phyloP scores from a whole-genome alignment of 2,797 vertebrate species.

The Peromyscus aztecus region DNA sequence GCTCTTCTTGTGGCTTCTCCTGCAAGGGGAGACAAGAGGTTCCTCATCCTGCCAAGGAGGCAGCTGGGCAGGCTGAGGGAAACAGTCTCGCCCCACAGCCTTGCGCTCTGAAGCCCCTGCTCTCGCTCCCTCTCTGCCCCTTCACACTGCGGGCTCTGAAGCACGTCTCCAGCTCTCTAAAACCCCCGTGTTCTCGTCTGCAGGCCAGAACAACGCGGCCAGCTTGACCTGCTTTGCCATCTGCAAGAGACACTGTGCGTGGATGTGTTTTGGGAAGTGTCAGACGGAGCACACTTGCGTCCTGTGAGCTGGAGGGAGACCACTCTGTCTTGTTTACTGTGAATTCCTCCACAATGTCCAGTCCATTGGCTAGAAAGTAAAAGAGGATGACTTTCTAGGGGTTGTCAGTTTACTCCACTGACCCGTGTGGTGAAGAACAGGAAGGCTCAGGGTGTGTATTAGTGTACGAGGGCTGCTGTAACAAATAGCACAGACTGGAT shows the following conservation, averaged over 20 bases:
- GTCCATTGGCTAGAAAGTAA: constrained; percentile 30
- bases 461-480: background rate
- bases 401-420: background rate
- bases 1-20: background rate
- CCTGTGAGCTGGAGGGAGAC: background rate
- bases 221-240: background rate
- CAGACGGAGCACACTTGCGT: background rate
- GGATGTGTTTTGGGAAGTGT: background rate
- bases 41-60: background rate
- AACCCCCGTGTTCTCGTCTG: background rate
- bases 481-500: background rate
- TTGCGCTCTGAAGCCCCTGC: background rate
- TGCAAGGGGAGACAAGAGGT: background rate
- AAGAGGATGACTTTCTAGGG: constrained; percentile 36
- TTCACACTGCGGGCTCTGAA: background rate
- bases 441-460: background rate
- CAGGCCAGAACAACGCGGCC: background rate
- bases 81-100: background rate
- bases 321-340: background rate
- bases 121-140: background rate
- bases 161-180: background rate
- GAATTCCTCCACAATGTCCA: background rate
- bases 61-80: background rate
- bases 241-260: background rate
- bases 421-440: background rate